A percentile compares a stretch with the other conserved stretches of the same genome.
Evolutionary conservation across 2,888 invertebrate species (phyloP).

Genomic region (Leptinotarsa haldemani): DNA sequence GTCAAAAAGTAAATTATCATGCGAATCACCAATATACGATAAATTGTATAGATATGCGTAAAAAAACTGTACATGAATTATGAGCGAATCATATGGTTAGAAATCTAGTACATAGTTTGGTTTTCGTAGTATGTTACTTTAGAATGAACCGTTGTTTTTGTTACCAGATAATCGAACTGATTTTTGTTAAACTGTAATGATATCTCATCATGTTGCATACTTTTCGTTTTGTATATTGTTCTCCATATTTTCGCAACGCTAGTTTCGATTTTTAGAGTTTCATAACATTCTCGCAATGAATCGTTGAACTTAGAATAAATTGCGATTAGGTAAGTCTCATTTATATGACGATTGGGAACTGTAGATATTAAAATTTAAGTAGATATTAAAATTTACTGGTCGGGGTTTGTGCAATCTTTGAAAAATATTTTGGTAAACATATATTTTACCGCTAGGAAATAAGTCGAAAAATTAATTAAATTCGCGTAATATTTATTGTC

Average conservation of each 20-base stretch:
- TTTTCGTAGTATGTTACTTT: conserved; percentile 1
- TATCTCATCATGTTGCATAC: background rate
- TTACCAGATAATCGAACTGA: background rate
- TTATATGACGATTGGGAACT: conserved; percentile 32
- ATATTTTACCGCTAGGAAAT: conserved; percentile 24
- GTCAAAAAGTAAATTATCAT: background rate
- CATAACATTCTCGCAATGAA: conserved; percentile 1
- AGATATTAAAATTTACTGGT: conserved; percentile 50
- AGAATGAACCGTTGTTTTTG: conserved; percentile 2
- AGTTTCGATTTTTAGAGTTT: background rate
- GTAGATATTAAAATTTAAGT: conserved; percentile 46
- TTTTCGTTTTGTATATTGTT: background rate
- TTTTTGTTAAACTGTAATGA: background rate
- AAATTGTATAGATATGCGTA: conserved; percentile 17
- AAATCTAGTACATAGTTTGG: background rate
- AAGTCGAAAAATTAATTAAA: conserved; percentile 2
- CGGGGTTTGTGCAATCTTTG: conserved; percentile 58
- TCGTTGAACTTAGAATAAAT: background rate
- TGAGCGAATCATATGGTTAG: background rate
- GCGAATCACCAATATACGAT: background rate
- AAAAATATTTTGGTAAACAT: conserved; percentile 20
- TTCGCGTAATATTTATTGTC: background rate
- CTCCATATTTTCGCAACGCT: background rate
- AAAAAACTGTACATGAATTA: conserved; percentile 11
- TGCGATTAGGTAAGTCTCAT: background rate